phyloP scores from a whole-genome alignment of 2,797 vertebrate species.

The Chelon auratus region DNA sequence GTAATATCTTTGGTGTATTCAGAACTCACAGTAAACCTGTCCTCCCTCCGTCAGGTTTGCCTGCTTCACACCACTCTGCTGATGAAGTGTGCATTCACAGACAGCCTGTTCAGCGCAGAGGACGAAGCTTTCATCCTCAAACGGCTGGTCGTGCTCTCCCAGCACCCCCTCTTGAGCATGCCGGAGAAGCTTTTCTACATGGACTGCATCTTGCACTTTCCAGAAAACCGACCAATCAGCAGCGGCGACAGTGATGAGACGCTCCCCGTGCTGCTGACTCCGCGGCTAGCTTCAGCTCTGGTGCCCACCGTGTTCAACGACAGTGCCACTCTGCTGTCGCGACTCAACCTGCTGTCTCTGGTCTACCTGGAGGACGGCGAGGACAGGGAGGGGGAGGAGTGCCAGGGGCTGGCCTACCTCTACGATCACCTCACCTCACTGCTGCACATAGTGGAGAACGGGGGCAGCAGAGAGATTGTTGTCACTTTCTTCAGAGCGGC shows the following conservation, averaged over 20 bases:
- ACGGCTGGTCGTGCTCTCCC: conserved; percentile 86
- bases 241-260: conserved; percentile 82
- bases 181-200: conserved; percentile 88
- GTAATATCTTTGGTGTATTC: too few relatives aligned
- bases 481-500: conserved; percentile 87
- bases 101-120: conserved; percentile 90
- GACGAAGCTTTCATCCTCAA: conserved; percentile 90
- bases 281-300: conserved; percentile 80
- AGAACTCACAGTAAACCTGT: neutral
- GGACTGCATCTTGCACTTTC: conserved; percentile 90
- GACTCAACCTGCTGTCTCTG: conserved; percentile 87
- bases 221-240: conserved; percentile 90
- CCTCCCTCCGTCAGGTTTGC: conserved; percentile 54
- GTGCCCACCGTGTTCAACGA: conserved; percentile 89
- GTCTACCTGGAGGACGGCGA: conserved; percentile 86
- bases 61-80: conserved; percentile 88
- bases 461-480: conserved; percentile 75
- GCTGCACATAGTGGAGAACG: conserved; percentile 79
- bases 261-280: conserved; percentile 87
- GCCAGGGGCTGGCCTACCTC: conserved; percentile 80
- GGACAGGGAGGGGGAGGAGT: conserved; percentile 73
- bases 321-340: conserved; percentile 84
- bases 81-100: conserved; percentile 90
- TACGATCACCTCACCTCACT: conserved; percentile 81
- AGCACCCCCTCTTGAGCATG: conserved; percentile 85